Base-by-base conservation (phyloP, 30 jellyfish, hydroid and myxozoan species). In the Sanderia malayensis region DNA sequence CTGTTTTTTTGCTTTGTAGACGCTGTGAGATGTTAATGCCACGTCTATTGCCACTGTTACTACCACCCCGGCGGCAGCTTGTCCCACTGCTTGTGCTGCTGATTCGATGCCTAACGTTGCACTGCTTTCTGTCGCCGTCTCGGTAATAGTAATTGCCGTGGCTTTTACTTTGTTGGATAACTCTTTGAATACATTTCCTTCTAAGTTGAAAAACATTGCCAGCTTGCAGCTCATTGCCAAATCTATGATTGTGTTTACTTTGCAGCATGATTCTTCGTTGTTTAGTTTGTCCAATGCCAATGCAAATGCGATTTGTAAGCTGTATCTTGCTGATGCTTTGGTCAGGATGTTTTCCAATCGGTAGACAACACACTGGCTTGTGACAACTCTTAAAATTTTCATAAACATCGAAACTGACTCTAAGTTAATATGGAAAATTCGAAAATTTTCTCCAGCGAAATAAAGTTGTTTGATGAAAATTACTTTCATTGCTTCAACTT, bases 41-140 rank as follows among this genome's bases (percentile, higher is more conserved):
- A 92, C 85, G 34, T 92, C 98, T 19, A 92, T 78, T 25, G 76
- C 67, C 29, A 83, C 95, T 15, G 96, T 84, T 24, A 85, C 81
- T 4, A 86, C 94, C 0, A 93, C 96, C 28, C 98, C 96, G 6
- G 93, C 94, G 19, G 85, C 83, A 9, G 96, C 98, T 24, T 83
- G 94, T 1, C 98, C 98, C 11, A 92, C 2, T 22, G 85, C 98
- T 73, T 92, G 98, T 17, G 94, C 98, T 10, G 98, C 98, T 1
- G 98, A 58, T 58, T 92, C 98, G 29, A 92, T 83, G 58, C 96
- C 98, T 31, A 92, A 86, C 3, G 98, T 92, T 21, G 98, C 98
- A 25, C 95, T 80, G 76, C 94, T 92, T 52, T 84, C 91, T 13
- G 98, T 93, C 13, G 98, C 98, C 1, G 96, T 85, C 65, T 85